phyloP scores from a whole-genome alignment of 2,888 invertebrate species.

The Diplolepis rosae region DNA sequence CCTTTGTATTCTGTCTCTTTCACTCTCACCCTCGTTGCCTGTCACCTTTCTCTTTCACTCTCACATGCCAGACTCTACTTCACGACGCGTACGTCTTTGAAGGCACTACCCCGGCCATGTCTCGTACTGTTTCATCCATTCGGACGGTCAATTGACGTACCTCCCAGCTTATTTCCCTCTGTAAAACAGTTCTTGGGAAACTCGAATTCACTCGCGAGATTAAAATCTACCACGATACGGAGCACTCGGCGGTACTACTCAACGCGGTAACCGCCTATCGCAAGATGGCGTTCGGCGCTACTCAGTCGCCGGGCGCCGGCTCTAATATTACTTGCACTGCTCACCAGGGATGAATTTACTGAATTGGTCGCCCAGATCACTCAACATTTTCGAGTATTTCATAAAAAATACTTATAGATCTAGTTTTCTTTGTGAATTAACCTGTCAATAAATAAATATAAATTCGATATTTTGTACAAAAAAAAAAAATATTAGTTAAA shows the following conservation, averaged over 20 bases:
- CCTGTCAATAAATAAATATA: no score
- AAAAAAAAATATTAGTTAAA: no score
- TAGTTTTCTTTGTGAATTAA: no score
- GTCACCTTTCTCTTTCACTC: slow-evolving; percentile 20
- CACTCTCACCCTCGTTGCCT: slow-evolving; percentile 15
- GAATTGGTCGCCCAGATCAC: not conserved
- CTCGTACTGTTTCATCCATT: slow-evolving; percentile 48
- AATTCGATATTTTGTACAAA: no score
- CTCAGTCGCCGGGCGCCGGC: slow-evolving; percentile 35
- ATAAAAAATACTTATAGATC: no score
- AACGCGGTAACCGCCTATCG: slow-evolving; percentile 82
- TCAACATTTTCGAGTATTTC: no score
- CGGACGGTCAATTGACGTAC: slow-evolving; percentile 10
- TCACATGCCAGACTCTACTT: slow-evolving; percentile 36
- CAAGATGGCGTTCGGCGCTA: slow-evolving; percentile 79
- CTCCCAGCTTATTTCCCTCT: slow-evolving; percentile 63
- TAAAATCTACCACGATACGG: slow-evolving; percentile 65
- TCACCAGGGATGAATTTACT: not conserved
- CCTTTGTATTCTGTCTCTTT: slow-evolving; percentile 10
- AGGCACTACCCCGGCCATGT: slow-evolving; percentile 37
- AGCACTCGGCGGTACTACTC: slow-evolving; percentile 55
- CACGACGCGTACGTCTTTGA: slow-evolving; percentile 23
- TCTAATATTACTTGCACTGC: not conserved
- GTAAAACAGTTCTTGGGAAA: slow-evolving; percentile 11
- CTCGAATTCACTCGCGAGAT: slow-evolving; percentile 47